Percentiles rank a stretch among this genome's conserved stretches.
Evolutionary conservation across 2,797 vertebrate species (phyloP).

Genomic region (Labeo calbasu): DNA sequence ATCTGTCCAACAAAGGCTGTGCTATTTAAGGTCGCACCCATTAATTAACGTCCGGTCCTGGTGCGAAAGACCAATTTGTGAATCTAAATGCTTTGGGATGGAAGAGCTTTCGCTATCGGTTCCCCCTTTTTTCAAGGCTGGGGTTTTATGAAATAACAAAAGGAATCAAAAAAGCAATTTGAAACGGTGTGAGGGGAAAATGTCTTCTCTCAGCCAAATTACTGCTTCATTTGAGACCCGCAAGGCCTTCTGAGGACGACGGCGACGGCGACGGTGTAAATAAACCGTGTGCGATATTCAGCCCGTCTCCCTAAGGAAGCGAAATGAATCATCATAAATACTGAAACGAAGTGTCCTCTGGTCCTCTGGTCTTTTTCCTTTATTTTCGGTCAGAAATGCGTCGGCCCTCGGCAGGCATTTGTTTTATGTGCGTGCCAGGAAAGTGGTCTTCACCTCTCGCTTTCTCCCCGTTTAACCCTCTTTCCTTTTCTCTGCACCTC

Average conservation of each 20-base stretch:
- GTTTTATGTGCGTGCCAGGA: slow-evolving; percentile 11
- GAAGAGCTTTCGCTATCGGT: slow-evolving; percentile 38
- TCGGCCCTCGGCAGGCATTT: slow-evolving; percentile 8
- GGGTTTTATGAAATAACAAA: slow-evolving; percentile 63
- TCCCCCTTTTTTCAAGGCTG: slow-evolving; percentile 52
- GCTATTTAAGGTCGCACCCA: slow-evolving; percentile 59
- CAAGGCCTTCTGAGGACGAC: slow-evolving; percentile 50
- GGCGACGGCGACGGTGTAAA: slow-evolving; percentile 51
- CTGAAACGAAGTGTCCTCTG: slow-evolving; percentile 41
- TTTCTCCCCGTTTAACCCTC: slow-evolving; percentile 43
- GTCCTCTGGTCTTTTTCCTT: slow-evolving; percentile 39
- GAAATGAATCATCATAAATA: slow-evolving; percentile 57
- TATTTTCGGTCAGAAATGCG: slow-evolving; percentile 14
- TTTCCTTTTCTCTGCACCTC: slow-evolving; percentile 52
- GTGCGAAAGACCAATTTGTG: slow-evolving; percentile 61
- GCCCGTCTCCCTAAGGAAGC: slow-evolving; percentile 46
- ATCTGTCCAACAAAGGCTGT: slow-evolving; percentile 57
- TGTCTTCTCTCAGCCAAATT: slow-evolving; percentile 62
- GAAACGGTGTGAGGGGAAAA: slow-evolving; percentile 55
- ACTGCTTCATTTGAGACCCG: slow-evolving; percentile 62
- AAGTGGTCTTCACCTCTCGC: not conserved
- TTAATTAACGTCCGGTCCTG: slow-evolving; percentile 68
- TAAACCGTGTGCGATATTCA: slow-evolving; percentile 52
- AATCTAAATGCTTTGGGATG: slow-evolving; percentile 49
- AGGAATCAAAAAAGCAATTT: slow-evolving; percentile 61